A percentile compares a stretch with the other conserved stretches of the same genome.
phyloP scores from a whole-genome alignment of 2,113 vertebrate species.

The Sus scrofa region DNA sequence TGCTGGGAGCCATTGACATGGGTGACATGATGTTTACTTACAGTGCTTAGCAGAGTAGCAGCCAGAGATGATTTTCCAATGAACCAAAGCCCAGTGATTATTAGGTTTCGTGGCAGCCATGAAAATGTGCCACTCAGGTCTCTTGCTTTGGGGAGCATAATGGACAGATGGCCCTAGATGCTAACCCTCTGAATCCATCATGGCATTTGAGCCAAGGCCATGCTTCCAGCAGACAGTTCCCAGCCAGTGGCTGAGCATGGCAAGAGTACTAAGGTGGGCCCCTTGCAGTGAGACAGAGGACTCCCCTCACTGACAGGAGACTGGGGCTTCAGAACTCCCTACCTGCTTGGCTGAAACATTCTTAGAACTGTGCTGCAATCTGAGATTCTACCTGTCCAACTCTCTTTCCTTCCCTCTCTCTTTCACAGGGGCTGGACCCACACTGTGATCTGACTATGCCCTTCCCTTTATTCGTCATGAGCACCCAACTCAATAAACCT shows the following conservation, averaged over 20 bases:
- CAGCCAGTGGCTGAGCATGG: not conserved
- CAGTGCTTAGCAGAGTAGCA: constrained; percentile 22
- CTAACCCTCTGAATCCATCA: not conserved
- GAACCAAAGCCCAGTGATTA: constrained; percentile 4
- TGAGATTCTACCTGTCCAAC: not conserved
- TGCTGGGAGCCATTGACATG: not conserved
- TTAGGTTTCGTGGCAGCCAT: not conserved
- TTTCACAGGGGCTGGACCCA: not conserved
- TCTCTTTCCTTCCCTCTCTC: not conserved
- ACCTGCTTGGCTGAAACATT: not conserved
- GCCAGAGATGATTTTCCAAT: constrained; percentile 25
- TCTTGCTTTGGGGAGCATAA: not conserved
- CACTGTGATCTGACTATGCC: not conserved
- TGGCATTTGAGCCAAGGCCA: not conserved
- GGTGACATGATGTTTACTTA: constrained; percentile 57
- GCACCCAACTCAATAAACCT: not conserved
- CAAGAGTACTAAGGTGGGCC: not conserved
- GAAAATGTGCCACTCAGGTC: constrained; percentile 7
- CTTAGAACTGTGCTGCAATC: not conserved
- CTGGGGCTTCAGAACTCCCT: not conserved
- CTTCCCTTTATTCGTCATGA: not conserved
- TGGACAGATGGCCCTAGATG: not conserved
- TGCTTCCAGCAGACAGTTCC: not conserved
- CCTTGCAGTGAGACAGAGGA: not conserved
- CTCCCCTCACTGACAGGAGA: not conserved